phyloP scores from a whole-genome alignment of 2,113 vertebrate species.

The Emydocephalus ijimae region DNA sequence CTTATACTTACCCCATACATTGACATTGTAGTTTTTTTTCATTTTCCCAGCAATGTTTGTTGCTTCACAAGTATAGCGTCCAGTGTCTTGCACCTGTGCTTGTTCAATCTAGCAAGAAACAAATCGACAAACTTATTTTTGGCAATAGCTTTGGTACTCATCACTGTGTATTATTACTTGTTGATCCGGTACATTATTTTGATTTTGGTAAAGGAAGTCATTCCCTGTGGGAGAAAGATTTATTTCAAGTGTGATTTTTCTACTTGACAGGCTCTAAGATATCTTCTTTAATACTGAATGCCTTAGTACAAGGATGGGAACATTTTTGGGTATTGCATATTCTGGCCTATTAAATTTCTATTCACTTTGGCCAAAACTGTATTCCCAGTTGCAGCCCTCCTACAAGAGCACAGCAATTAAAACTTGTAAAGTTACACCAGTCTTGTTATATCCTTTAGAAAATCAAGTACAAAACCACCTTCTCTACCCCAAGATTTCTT shows the following conservation, averaged over 20 bases:
- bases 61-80: slow-evolving; percentile 93
- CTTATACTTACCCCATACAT: slow-evolving; percentile 85
- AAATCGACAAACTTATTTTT: neutral
- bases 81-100: slow-evolving; percentile 86
- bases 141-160: slow-evolving; percentile 9
- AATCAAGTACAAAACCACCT: neutral
- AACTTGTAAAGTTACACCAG: neutral
- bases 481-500: neutral
- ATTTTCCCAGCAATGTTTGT: slow-evolving; percentile 93
- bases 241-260: neutral
- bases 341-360: neutral
- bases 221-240: neutral
- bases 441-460: neutral
- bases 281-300: neutral
- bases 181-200: neutral
- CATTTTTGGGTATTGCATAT: neutral
- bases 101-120: slow-evolving; percentile 74
- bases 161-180: neutral
- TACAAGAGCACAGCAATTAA: neutral
- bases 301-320: neutral
- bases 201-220: neutral
- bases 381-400: neutral
- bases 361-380: neutral
- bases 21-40: slow-evolving; percentile 94
- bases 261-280: neutral